phyloP scores from a whole-genome alignment of 1,140 invertebrate genomes.

The Euwallacea similis region DNA sequence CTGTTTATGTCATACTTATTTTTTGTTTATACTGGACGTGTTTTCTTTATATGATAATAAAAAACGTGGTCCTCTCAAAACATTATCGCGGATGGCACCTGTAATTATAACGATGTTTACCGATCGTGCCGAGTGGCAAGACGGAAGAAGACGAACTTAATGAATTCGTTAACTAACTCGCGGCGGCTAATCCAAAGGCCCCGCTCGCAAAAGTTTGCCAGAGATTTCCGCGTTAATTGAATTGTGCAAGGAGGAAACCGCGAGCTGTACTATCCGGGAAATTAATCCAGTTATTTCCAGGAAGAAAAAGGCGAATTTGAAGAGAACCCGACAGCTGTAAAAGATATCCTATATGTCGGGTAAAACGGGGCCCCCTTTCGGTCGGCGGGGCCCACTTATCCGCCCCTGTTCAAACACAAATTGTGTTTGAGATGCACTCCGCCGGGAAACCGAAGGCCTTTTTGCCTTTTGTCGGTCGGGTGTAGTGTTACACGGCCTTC shows the following conservation, averaged over 20 bases:
- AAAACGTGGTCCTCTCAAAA: too few relatives aligned
- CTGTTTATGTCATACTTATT: too few relatives aligned
- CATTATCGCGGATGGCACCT: constrained; percentile 4
- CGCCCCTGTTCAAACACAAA: constrained; percentile 40
- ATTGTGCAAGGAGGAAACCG: not conserved
- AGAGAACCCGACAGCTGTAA: constrained; percentile 19
- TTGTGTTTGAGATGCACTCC: constrained; percentile 44
- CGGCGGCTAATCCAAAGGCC: constrained; percentile 12
- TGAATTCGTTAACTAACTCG: constrained; percentile 21
- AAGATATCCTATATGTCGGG: constrained; percentile 15
- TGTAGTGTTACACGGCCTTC: constrained; percentile 16
- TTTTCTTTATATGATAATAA: too few relatives aligned
- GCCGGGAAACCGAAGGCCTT: constrained; percentile 39
- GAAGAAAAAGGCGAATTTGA: constrained; percentile 5
- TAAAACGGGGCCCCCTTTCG: constrained; percentile 15
- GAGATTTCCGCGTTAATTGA: constrained; percentile 23
- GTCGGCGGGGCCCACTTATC: constrained; percentile 2
- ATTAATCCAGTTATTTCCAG: constrained; percentile 4
- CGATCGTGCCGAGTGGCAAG: constrained; percentile 22
- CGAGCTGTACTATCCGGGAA: not conserved
- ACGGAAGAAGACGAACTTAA: constrained; percentile 5
- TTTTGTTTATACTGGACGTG: too few relatives aligned
- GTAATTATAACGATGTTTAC: constrained; percentile 26
- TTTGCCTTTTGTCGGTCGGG: constrained; percentile 35
- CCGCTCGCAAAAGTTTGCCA: constrained; percentile 11